Evolutionary conservation across 2,797 vertebrate species (phyloP).

Genomic region (Nasua narica): DNA sequence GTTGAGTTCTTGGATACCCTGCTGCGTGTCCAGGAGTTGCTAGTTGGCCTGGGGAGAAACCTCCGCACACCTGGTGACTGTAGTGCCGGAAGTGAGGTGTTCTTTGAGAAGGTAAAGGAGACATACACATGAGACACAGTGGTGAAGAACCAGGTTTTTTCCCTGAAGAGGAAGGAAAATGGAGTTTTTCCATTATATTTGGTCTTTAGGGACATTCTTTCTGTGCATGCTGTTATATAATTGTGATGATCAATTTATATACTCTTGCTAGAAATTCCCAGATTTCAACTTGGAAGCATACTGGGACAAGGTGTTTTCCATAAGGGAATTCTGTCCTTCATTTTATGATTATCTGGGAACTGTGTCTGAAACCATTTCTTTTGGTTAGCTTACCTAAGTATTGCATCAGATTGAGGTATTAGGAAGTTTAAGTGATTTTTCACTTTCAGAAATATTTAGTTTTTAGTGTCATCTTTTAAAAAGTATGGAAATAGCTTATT

Average conservation of each 20-base stretch:
- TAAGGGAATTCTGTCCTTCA: not conserved
- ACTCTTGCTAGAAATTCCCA: not conserved
- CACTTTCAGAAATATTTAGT: constrained; percentile 33
- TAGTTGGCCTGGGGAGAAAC: not conserved
- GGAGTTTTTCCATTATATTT: not conserved
- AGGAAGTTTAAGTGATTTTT: constrained; percentile 24
- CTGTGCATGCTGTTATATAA: constrained; percentile 44
- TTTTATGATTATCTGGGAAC: not conserved
- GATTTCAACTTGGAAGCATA: constrained; percentile 20
- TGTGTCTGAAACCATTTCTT: constrained; percentile 30
- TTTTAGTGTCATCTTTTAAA: constrained; percentile 20
- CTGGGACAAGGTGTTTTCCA: not conserved
- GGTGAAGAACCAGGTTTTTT: not conserved
- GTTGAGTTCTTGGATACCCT: not conserved
- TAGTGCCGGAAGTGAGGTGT: not conserved
- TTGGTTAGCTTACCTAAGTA: not conserved
- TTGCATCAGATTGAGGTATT: not conserved
- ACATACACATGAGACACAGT: not conserved
- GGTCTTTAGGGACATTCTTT: not conserved
- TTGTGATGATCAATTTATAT: constrained; percentile 26
- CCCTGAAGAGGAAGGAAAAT: not conserved
- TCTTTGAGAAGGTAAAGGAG: not conserved
- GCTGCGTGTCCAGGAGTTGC: not conserved
- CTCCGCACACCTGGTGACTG: not conserved
- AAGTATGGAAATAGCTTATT: not conserved